Evolutionary conservation across 2,888 invertebrate species (phyloP).

Genomic region (Leptinotarsa peninsularis): DNA sequence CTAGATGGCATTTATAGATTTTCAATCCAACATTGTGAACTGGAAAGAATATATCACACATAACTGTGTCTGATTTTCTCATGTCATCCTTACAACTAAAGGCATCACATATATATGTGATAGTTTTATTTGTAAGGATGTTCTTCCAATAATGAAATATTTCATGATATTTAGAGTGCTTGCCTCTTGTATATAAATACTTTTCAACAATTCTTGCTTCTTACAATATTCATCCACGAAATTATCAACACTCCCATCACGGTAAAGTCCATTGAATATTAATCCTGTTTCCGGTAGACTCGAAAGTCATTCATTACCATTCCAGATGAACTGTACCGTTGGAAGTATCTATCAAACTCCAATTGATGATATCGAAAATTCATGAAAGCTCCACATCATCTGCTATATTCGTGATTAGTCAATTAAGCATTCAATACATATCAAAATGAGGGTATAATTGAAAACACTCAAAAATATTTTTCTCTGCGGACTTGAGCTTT

Average conservation of each 20-base stretch:
- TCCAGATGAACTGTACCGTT: constrained; percentile 5
- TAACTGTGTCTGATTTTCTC: too few species aligned
- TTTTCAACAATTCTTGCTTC: too few species aligned
- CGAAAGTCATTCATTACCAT: constrained; percentile 8
- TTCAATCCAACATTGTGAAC: too few species aligned
- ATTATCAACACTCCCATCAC: background rate
- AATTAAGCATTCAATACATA: constrained; percentile 11
- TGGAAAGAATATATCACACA: too few species aligned
- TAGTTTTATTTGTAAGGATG: too few species aligned
- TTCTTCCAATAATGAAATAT: too few species aligned
- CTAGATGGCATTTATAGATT: too few species aligned
- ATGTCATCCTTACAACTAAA: too few species aligned
- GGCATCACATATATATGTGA: too few species aligned
- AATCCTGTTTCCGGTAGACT: background rate
- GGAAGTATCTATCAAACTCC: constrained; percentile 15
- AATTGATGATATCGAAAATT: constrained; percentile 11
- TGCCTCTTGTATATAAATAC: too few species aligned
- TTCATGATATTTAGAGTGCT: too few species aligned
- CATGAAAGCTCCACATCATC: background rate
- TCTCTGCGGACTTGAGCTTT: constrained; percentile 3
- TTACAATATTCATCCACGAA: background rate
- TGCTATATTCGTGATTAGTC: background rate
- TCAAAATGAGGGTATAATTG: constrained; percentile 14
- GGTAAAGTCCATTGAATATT: background rate
- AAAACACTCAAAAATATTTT: constrained; percentile 30